Base-by-base conservation (phyloP, 1,140 invertebrate genomes). In the Listronotus oregonensis region DNA sequence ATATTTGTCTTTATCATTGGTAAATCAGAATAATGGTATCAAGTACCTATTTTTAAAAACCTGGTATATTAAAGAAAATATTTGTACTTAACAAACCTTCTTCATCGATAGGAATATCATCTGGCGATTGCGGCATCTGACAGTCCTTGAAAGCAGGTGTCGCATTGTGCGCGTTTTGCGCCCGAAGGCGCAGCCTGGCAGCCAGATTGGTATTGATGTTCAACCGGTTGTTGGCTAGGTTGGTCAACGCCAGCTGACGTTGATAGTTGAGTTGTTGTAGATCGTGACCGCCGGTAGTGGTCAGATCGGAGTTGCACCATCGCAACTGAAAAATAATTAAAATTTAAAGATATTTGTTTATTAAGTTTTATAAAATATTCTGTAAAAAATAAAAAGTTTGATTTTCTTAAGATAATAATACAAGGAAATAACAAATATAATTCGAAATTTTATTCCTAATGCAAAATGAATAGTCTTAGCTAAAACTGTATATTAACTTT, bases 141-240 rank as follows among this genome's bases (percentile, higher is more conserved):
- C 60, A 69, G 0, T 59, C 31, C 11, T 59, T 34, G 18, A 34
- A 18, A 31, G 12, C 27, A 11, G 27, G 71, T 70, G 50, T 73
- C 69, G 66, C 46, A 69, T 73, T 27, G 34, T 59, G 65, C 56
- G 66, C 71, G 66, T 66, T 70, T 62, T 67, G 46, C 56, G 68
- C 66, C 67, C 63, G 70, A 18, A 66, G 64, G 18, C 64, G 69
- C 60, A 77, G 43, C 18, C 72, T 70, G 59, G 71, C 70, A 72
- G 74, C 76, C 76, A 79, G 77, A 57, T 70, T 78, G 77, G 74
- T 76, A 75, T 78, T 77, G 72, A 77, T 75, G 65, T 76, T 77
- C 42, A 68, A 59, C 37, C 70, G 66, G 67, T 72, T 66, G 61
- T 56, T 64, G 64, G 40, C 59, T 55, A 55, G 40, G 49, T 43